Evolutionary conservation across 2,113 vertebrate species (phyloP).

Genomic region (Pan troglodytes): DNA sequence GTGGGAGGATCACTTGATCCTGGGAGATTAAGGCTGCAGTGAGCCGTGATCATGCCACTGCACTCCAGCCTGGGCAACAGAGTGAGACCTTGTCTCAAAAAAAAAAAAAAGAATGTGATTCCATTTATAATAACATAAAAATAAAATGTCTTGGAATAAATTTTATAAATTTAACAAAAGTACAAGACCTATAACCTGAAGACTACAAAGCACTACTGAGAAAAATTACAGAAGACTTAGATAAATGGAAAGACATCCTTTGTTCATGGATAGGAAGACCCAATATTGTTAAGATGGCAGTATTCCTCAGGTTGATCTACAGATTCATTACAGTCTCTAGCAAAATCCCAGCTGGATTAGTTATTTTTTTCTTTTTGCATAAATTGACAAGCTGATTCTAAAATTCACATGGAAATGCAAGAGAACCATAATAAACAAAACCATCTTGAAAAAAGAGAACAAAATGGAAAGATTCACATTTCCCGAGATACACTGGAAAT

Average conservation of each 20-base stretch:
- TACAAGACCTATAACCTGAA: background rate
- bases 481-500: background rate
- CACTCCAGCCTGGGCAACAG: no score
- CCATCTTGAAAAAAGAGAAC: background rate
- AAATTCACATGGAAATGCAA: background rate
- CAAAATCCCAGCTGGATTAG: background rate
- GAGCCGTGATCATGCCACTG: no score
- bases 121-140: background rate
- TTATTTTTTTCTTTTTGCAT: background rate
- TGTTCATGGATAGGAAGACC: background rate
- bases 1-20: no score
- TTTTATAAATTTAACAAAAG: background rate
- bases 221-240: background rate
- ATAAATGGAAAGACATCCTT: background rate
- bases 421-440: background rate
- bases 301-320: background rate
- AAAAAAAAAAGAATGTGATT: background rate
- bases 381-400: background rate
- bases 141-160: background rate
- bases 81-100: no score
- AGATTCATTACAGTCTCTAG: background rate
- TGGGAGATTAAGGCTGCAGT: no score
- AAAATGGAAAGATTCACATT: background rate
- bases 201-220: background rate
- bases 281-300: background rate